Conservation (phyloP, 2,113 vertebrate genomes). For the Neogobius melanostomus region DNA sequence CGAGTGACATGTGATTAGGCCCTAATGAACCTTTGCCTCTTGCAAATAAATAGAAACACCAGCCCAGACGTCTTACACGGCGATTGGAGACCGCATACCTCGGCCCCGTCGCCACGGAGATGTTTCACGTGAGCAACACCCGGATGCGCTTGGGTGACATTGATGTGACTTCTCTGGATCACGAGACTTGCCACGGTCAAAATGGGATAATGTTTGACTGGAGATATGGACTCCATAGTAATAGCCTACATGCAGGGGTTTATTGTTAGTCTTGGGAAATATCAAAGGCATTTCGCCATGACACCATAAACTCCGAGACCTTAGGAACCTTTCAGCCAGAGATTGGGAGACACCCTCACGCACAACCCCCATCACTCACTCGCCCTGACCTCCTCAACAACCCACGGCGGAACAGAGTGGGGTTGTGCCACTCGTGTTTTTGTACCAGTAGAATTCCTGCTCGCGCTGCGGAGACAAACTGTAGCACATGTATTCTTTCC, state of each 20-base stretch:
- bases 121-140: conserved; percentile 44
- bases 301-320: conserved; percentile 42
- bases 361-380: conserved; percentile 32
- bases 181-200: conserved; percentile 7
- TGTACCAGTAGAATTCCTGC: conserved; percentile 31
- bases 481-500: conserved; percentile 24
- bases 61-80: conserved; percentile 38
- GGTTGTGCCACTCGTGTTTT: conserved; percentile 16
- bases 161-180: conserved; percentile 51
- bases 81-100: conserved; percentile 64
- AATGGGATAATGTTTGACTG: conserved; percentile 45
- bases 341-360: neutral
- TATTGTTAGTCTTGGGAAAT: conserved; percentile 46
- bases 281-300: conserved; percentile 10
- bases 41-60: conserved; percentile 7
- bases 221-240: conserved; percentile 14
- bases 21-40: conserved; percentile 37
- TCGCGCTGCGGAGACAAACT: conserved; percentile 5
- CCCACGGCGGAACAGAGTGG: conserved; percentile 14
- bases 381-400: conserved; percentile 21
- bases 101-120: conserved; percentile 52
- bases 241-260: conserved; percentile 18
- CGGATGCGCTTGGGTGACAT: conserved; percentile 19
- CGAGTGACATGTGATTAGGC: conserved; percentile 59
- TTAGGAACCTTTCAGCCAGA: neutral